A percentile compares a stretch with the other conserved stretches of the same genome.
Conservation (phyloP, 1,140 invertebrate genomes). For the Drosophila mayri region DNA sequence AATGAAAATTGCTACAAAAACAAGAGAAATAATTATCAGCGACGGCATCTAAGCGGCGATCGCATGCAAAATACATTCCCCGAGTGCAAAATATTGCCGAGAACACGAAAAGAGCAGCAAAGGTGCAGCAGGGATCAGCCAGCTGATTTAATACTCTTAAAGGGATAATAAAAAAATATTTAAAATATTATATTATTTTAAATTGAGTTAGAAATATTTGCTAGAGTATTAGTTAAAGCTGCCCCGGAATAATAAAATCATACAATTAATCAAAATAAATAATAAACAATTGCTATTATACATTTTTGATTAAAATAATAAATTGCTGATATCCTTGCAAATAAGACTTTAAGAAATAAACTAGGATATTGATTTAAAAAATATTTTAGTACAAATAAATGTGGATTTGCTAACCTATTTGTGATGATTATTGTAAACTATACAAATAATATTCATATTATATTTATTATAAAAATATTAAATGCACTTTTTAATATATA, state of each 20-base stretch:
- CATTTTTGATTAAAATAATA: too few relatives aligned
- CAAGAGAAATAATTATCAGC: constrained; percentile 52
- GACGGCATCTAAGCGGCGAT: constrained; percentile 62
- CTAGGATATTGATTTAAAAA: neutral
- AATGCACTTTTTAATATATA: neutral
- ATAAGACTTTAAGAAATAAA: too few relatives aligned
- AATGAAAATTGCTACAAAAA: constrained; percentile 66
- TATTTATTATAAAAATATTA: neutral
- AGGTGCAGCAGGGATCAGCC: constrained; percentile 9
- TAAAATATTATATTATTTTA: neutral
- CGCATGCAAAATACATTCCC: constrained; percentile 77
- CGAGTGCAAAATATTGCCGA: constrained; percentile 47
- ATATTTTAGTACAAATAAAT: neutral
- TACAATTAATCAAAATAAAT: too few relatives aligned
- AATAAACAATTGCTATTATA: too few relatives aligned
- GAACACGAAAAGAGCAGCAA: constrained; percentile 44
- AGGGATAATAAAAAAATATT: neutral
- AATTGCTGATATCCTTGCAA: too few relatives aligned
- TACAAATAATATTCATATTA: too few relatives aligned
- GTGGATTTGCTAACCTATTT: too few relatives aligned
- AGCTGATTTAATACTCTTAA: constrained; percentile 15
- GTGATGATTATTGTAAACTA: too few relatives aligned
- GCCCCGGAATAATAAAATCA: too few relatives aligned
- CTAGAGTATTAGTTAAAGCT: too few relatives aligned
- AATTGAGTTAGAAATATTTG: too few relatives aligned